Percentiles rank a stretch among this genome's conserved stretches.
These are phyloP conservation scores for Hesperophylax magnus DNA, from an alignment of 1,140 invertebrate species.

Conservation along the genomic window DNA sequence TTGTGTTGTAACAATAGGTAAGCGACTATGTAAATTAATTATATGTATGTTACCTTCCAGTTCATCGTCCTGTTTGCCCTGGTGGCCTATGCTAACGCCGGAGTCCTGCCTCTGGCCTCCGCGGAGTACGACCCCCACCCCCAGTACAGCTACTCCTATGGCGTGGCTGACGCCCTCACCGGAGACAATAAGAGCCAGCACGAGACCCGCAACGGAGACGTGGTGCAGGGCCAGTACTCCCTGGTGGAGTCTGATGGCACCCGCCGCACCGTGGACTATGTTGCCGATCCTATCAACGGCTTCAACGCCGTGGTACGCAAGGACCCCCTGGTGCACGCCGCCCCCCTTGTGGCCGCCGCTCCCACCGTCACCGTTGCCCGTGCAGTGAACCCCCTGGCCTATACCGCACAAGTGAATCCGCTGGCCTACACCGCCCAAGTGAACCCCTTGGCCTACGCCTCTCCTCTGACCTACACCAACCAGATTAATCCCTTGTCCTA, in stretches of 20 bases:
- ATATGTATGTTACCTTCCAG: slow-evolving; percentile 57
- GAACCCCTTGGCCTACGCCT: slow-evolving; percentile 58
- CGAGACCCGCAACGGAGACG: slow-evolving; percentile 74
- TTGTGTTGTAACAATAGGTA: not conserved
- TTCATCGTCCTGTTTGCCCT: slow-evolving; percentile 60
- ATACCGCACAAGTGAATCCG: slow-evolving; percentile 51
- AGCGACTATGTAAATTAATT: not conserved
- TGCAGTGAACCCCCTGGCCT: slow-evolving; percentile 30
- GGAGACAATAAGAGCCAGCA: slow-evolving; percentile 76
- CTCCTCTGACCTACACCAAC: slow-evolving; percentile 35
- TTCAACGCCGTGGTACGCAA: slow-evolving; percentile 58
- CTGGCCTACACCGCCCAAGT: slow-evolving; percentile 52
- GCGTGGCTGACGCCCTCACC: slow-evolving; percentile 73
- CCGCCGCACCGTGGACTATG: slow-evolving; percentile 72
- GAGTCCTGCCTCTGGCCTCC: slow-evolving; percentile 53
- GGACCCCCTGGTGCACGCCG: slow-evolving; percentile 50
- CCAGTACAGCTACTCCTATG: slow-evolving; percentile 70
- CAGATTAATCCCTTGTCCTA: slow-evolving; percentile 13
- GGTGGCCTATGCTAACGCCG: slow-evolving; percentile 57
- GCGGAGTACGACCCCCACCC: slow-evolving; percentile 64
- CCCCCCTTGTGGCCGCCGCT: slow-evolving; percentile 63
- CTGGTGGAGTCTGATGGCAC: slow-evolving; percentile 74
- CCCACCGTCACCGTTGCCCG: slow-evolving; percentile 73
- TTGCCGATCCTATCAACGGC: slow-evolving; percentile 74
- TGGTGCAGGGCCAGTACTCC: slow-evolving; percentile 74